Evolutionary conservation across 2,888 invertebrate genomes (phyloP).

Genomic region (Philopedon plagiatum): DNA sequence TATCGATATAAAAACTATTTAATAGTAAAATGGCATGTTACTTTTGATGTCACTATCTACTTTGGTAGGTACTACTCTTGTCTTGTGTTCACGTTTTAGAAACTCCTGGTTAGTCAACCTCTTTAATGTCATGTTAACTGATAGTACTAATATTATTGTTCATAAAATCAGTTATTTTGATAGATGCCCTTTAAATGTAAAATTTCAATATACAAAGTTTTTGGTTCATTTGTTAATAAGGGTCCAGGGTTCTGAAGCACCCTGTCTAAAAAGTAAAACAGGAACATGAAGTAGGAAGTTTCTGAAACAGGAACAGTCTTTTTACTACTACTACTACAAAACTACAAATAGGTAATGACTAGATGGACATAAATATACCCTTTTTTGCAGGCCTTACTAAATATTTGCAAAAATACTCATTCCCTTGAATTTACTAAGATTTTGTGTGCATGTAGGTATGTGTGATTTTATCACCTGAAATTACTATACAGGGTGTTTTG

Average conservation of each 20-base stretch:
- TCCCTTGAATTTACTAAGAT: background rate
- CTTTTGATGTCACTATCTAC: constrained; percentile 1
- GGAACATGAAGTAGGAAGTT: too few relatives aligned
- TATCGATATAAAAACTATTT: constrained; percentile 41
- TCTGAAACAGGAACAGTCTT: too few relatives aligned
- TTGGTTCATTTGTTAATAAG: too few relatives aligned
- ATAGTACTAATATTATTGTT: too few relatives aligned
- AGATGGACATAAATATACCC: constrained; percentile 37
- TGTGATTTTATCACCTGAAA: too few relatives aligned
- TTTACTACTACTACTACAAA: constrained; percentile 12
- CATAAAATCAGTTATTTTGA: too few relatives aligned
- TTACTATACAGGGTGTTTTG: background rate
- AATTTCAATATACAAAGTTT: too few relatives aligned
- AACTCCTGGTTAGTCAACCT: too few relatives aligned
- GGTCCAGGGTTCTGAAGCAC: too few relatives aligned
- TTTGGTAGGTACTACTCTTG: constrained; percentile 17
- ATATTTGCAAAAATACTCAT: background rate
- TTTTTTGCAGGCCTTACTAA: background rate
- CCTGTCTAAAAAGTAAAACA: too few relatives aligned
- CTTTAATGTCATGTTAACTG: constrained; percentile 7
- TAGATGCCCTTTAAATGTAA: too few relatives aligned
- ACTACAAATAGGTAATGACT: constrained; percentile 45
- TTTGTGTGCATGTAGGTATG: background rate
- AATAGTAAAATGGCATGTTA: constrained; percentile 1
- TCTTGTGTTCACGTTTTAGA: too few relatives aligned